These are phyloP conservation scores for Cepaea nemoralis DNA, from an alignment of 1,140 invertebrate genomes.

Conservation along the genomic window DNA sequence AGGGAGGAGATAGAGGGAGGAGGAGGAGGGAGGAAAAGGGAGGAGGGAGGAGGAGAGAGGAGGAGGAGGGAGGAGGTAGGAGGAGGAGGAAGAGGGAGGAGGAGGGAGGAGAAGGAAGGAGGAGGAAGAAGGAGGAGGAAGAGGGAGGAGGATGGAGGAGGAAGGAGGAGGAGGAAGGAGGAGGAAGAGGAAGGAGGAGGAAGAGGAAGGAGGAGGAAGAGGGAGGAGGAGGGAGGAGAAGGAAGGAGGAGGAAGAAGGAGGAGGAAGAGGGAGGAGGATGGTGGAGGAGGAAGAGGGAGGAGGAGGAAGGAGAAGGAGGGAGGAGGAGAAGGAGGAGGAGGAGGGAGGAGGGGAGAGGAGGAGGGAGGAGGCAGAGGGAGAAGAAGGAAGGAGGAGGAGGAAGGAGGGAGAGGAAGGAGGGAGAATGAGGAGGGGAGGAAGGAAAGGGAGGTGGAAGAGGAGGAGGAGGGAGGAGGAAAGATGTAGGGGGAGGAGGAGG, in stretches of 20 bases:
- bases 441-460: neutral
- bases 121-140: neutral
- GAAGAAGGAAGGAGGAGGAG: too few species aligned
- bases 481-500: neutral
- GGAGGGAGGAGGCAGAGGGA: neutral
- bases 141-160: neutral
- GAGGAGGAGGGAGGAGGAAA: neutral
- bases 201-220: neutral
- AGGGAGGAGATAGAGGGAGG: too few species aligned
- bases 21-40: slow-evolving; percentile 18
- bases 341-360: too few species aligned
- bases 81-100: too few species aligned
- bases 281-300: neutral
- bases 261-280: neutral
- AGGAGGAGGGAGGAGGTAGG: neutral
- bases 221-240: neutral
- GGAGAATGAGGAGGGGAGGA: neutral
- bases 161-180: slow-evolving; percentile 5
- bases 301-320: too few species aligned
- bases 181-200: slow-evolving; percentile 15
- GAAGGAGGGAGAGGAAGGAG: neutral
- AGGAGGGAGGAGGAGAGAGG: slow-evolving; percentile 19
- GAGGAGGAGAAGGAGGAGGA: too few species aligned
- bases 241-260: neutral
- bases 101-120: too few species aligned